phyloP scores from a whole-genome alignment of 2,888 invertebrate species.

The Rhamphomyia laevipes region DNA sequence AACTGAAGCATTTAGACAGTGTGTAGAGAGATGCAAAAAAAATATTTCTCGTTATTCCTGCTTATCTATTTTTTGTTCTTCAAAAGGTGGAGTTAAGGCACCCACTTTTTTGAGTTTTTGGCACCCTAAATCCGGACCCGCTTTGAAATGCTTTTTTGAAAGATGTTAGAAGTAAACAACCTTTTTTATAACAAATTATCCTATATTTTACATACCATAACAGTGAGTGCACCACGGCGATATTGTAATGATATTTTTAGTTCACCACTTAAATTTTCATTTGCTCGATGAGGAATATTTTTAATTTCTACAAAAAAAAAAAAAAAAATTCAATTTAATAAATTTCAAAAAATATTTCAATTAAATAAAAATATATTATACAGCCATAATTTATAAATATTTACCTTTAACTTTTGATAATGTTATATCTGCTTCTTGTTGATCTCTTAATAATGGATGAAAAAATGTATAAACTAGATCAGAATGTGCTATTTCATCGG shows the following conservation, averaged over 20 bases:
- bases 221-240: constrained; percentile 57
- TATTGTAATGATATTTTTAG: constrained; percentile 69
- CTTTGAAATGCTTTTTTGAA: too few species aligned
- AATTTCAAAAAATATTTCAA: too few species aligned
- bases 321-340: neutral
- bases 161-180: too few species aligned
- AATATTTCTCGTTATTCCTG: too few species aligned
- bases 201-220: constrained; percentile 49
- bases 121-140: too few species aligned
- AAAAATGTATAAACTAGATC: constrained; percentile 98
- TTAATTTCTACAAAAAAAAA: constrained; percentile 25
- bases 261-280: constrained; percentile 50
- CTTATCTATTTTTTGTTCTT: too few species aligned
- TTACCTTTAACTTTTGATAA: constrained; percentile 65
- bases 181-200: too few species aligned
- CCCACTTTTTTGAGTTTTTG: too few species aligned
- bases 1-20: too few species aligned
- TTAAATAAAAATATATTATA: neutral
- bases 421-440: constrained; percentile 77
- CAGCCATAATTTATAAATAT: constrained; percentile 2
- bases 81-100: too few species aligned
- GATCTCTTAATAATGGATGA: constrained; percentile 89
- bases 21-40: too few species aligned
- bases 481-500: constrained; percentile 89
- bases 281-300: constrained; percentile 28